Base-by-base conservation (phyloP, 2,888 invertebrate genomes). In the Drosophila tanythrix region DNA sequence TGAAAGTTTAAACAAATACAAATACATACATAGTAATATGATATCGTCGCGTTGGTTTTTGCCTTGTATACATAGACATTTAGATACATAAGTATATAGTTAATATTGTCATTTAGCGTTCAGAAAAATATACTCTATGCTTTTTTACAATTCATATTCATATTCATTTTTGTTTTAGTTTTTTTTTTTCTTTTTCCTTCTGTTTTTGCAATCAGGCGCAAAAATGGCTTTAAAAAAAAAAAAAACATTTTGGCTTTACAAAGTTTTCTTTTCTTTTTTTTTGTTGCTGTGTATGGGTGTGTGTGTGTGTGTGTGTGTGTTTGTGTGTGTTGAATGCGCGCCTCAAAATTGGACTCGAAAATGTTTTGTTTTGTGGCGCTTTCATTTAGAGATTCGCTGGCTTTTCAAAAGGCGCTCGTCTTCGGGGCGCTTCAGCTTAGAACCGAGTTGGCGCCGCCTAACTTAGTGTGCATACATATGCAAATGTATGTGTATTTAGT, bases 51-150 rank as follows among this genome's bases (percentile, higher is more conserved):
- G 62, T 69, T 78, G 60, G 60, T 69, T 69, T 70, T 72, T 71
- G 69, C 74, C 67, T 71, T 70, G 71, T 63, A 59, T 70, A 63
- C 58, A 64, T 69, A 71, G 70, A 76, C 62, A 70, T 69, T 70
- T 69, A 69, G 58, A 70, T 31, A 58, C 35, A 73, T 48, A 73
- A 38, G 56, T 81, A 72, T 76, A 78, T 71, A 77, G 75, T 82
- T 90, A 87, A 85, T 91, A 90, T 90, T 90, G 91, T 91, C 90
- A 83, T 90, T 86, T 87, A 89, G 84, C 87, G 76, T 88, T 91
- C 83, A 81, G 79, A 89, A 90, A 88, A 89, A 88, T 90, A 87
- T 82, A 80, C 67, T 71, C 82, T 77, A 82, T 82, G 78, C 74
- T 56, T 76, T 83, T 83, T 55, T 81, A 82, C 83, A 86, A 66